These are phyloP conservation scores for Psephotus haematonotus DNA, from an alignment of 2,113 vertebrate genomes.

Conservation along the genomic window DNA sequence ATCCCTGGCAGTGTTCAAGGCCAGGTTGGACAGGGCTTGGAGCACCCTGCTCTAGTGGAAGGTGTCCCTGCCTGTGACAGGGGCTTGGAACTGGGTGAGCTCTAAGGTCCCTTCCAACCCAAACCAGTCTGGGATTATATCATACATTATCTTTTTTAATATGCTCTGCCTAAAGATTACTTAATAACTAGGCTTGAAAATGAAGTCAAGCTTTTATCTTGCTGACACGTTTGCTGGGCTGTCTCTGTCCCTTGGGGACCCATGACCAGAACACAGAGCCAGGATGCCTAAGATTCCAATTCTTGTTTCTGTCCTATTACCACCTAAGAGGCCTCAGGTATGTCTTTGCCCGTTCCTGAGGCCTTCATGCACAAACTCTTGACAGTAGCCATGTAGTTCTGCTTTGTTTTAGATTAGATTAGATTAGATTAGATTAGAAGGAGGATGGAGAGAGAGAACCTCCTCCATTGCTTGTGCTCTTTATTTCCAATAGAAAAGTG, in stretches of 20 bases:
- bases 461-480: background rate
- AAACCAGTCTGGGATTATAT: background rate
- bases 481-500: background rate
- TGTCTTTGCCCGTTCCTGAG: background rate
- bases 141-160: background rate
- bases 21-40: rapidly evolving
- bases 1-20: background rate
- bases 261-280: background rate
- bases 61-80: background rate
- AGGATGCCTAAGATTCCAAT: background rate
- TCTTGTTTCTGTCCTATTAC: background rate
- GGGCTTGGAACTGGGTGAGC: background rate
- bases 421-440: too few species aligned
- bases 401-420: background rate
- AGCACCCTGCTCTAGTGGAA: background rate
- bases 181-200: background rate
- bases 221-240: background rate
- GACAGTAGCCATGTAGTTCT: background rate
- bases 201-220: rapidly evolving
- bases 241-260: too few species aligned
- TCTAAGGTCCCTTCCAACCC: background rate
- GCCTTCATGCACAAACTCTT: background rate
- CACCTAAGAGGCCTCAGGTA: background rate
- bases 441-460: background rate
- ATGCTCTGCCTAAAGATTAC: background rate